These are phyloP conservation scores for Parnassius smintheus DNA, from an alignment of 2,888 invertebrate genomes.

Conservation along the genomic window DNA sequence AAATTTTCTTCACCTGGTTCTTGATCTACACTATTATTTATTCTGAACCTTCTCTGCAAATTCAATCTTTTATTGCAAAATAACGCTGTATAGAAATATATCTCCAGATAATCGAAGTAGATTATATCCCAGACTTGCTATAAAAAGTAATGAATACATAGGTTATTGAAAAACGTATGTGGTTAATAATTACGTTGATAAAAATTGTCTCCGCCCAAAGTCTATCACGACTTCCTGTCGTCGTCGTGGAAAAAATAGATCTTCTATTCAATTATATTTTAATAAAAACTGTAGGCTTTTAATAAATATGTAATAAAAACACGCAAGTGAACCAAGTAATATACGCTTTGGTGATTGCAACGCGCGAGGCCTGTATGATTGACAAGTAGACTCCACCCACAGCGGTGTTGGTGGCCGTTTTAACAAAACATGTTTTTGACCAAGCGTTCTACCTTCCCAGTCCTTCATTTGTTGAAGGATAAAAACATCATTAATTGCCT, in stretches of 20 bases:
- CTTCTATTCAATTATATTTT: slow-evolving; percentile 21
- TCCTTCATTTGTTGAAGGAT: slow-evolving; percentile 55
- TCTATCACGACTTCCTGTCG: slow-evolving; percentile 19
- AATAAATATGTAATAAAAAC: slow-evolving; percentile 29
- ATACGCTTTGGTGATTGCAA: slow-evolving; percentile 50
- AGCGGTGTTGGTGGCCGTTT: slow-evolving; percentile 58
- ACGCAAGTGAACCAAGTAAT: slow-evolving; percentile 30
- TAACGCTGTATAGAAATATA: no score
- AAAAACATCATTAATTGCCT: slow-evolving; percentile 56
- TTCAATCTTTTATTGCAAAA: no score
- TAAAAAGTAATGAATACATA: background rate
- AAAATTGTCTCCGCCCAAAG: slow-evolving; percentile 3
- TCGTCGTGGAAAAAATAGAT: slow-evolving; percentile 12
- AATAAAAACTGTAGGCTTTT: slow-evolving; percentile 26
- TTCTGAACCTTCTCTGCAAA: no score
- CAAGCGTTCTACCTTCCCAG: slow-evolving; percentile 40
- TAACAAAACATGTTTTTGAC: slow-evolving; percentile 46
- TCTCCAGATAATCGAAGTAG: no score
- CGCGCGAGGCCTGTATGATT: slow-evolving; percentile 51
- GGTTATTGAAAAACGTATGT: background rate
- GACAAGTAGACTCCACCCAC: slow-evolving; percentile 62
- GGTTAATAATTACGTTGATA: background rate
- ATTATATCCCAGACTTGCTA: background rate
- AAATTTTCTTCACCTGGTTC: no score
- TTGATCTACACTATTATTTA: no score